Percentiles rank a stretch among this genome's conserved stretches.
Conservation (phyloP, 2,888 invertebrate species). For the Hydraecia micacea region DNA sequence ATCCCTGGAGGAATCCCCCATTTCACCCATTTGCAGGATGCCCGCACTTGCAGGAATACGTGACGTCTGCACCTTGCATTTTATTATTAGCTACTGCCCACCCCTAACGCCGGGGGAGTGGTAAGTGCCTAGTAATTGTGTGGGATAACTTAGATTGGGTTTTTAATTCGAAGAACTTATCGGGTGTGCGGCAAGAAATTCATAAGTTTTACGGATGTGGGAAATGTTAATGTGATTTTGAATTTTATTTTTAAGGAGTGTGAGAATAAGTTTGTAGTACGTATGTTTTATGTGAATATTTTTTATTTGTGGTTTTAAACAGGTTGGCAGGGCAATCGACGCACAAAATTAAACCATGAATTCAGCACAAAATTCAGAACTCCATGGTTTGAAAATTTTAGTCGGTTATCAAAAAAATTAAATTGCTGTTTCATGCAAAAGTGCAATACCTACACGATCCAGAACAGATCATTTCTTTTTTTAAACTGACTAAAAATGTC, state of each 20-base stretch:
- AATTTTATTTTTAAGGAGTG: background rate
- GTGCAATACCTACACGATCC: too few species aligned
- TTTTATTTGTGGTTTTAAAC: background rate
- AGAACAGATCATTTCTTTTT: background rate
- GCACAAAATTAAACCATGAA: too few species aligned
- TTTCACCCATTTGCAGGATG: slow-evolving; percentile 68
- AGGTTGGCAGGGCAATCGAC: too few species aligned
- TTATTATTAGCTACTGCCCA: slow-evolving; percentile 76
- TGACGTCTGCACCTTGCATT: slow-evolving; percentile 78
- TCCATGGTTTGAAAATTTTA: background rate
- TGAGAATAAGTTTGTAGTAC: too few species aligned
- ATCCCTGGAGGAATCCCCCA: slow-evolving; percentile 74
- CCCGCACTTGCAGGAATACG: slow-evolving; percentile 73
- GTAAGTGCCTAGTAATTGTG: slow-evolving; percentile 88
- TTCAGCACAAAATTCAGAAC: too few species aligned
- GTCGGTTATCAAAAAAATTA: background rate
- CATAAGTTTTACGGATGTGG: slow-evolving; percentile 28
- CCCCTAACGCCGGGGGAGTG: slow-evolving; percentile 81
- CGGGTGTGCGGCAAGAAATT: slow-evolving; percentile 42
- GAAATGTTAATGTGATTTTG: slow-evolving; percentile 1
- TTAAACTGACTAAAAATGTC: background rate
- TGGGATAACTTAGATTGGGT: slow-evolving; percentile 89
- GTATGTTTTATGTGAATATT: background rate
- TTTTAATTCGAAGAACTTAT: slow-evolving; percentile 81
- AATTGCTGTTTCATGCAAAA: too few species aligned